These are phyloP conservation scores for Crossocerus cetratus DNA, from an alignment of 2,888 invertebrate species.

Conservation along the genomic window DNA sequence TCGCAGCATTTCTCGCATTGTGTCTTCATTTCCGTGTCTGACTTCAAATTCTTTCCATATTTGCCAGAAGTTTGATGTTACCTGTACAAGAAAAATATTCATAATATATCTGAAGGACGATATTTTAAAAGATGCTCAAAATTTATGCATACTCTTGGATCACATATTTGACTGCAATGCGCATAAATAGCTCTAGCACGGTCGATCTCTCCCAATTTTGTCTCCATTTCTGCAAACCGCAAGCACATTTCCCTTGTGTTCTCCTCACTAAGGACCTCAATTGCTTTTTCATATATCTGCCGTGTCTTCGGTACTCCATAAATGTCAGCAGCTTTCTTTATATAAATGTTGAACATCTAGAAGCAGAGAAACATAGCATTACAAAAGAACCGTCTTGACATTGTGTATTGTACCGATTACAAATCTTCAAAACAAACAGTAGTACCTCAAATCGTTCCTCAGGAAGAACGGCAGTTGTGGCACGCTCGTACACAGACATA, in stretches of 20 bases:
- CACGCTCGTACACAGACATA: constrained; percentile 99
- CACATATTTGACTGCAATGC: constrained; percentile 99
- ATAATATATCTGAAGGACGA: neutral
- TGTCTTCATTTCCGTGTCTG: constrained; percentile 99
- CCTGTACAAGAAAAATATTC: constrained; percentile 67
- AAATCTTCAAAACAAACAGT: neutral
- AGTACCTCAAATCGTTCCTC: constrained; percentile 94
- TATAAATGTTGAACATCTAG: constrained; percentile 97
- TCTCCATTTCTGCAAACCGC: constrained; percentile 98
- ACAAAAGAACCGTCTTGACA: neutral
- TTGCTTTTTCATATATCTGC: constrained; percentile 98
- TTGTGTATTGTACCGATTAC: neutral
- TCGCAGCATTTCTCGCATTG: constrained; percentile 98
- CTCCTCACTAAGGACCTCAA: constrained; percentile 93
- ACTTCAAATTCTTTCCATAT: constrained; percentile 99
- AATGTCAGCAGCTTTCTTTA: constrained; percentile 98
- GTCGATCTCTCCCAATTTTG: constrained; percentile 98
- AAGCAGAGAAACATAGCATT: constrained; percentile 46
- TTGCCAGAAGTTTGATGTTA: constrained; percentile 96
- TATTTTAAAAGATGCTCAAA: neutral
- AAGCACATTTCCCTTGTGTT: constrained; percentile 97
- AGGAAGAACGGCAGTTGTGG: constrained; percentile 93
- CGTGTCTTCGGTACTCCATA: constrained; percentile 98
- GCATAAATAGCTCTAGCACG: constrained; percentile 97
- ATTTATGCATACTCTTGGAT: constrained; percentile 86